Conservation (phyloP, 1,140 invertebrate genomes). For the Myzus persicae region DNA sequence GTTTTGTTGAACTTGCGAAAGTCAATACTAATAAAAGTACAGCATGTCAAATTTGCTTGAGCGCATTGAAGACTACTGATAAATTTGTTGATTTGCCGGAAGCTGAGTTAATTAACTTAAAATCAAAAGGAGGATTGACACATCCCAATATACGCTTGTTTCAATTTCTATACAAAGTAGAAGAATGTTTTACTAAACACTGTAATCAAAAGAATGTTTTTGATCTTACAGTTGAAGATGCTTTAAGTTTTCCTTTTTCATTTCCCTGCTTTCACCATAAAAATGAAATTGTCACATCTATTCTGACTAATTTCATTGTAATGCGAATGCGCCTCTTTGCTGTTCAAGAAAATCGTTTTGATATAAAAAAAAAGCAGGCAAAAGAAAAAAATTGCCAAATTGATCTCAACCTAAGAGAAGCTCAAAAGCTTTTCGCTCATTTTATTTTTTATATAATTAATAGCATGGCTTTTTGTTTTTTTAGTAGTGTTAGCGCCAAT, state of each 20-base stretch:
- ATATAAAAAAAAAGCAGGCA: neutral
- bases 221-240: constrained; percentile 1
- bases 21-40: too few species aligned
- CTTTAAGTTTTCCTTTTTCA: neutral
- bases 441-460: too few species aligned
- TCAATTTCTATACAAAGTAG: neutral
- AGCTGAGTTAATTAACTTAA: neutral
- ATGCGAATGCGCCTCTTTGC: neutral
- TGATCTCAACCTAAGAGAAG: neutral
- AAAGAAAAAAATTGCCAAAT: neutral
- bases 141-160: neutral
- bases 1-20: too few species aligned
- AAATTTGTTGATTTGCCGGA: neutral
- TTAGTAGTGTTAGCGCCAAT: too few species aligned
- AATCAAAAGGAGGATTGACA: constrained; percentile 1
- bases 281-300: neutral
- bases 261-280: neutral
- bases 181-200: constrained; percentile 1
- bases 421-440: too few species aligned
- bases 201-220: neutral
- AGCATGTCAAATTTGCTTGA: neutral
- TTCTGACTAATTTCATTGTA: neutral
- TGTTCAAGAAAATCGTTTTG: neutral
- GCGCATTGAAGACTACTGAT: neutral
- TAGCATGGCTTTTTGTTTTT: too few species aligned